Evolutionary conservation across 2,797 vertebrate genomes (phyloP).

Genomic region (Acrossocheilus fasciatus): DNA sequence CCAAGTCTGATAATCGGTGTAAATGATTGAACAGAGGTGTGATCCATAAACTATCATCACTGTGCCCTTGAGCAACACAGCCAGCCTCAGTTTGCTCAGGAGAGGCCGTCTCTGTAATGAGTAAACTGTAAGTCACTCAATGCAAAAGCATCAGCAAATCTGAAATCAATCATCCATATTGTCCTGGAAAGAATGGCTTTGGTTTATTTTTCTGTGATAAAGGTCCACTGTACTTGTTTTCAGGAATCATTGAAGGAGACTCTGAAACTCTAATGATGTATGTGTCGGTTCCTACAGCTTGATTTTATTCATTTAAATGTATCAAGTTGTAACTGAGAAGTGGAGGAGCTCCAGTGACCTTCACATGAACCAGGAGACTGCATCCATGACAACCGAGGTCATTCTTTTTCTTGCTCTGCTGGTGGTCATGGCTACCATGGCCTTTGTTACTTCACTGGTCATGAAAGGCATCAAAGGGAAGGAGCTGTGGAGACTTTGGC

Average conservation of each 20-base stretch:
- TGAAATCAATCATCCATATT: background rate
- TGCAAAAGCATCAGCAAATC: background rate
- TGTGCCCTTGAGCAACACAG: background rate
- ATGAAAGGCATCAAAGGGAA: slow-evolving; percentile 75
- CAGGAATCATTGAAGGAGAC: background rate
- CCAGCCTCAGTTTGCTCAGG: background rate
- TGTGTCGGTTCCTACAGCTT: background rate
- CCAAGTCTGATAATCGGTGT: slow-evolving; percentile 17
- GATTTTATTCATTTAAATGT: slow-evolving; percentile 33
- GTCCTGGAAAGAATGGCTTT: background rate
- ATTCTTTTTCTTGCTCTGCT: slow-evolving; percentile 73
- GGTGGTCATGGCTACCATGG: slow-evolving; percentile 76
- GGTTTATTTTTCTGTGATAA: background rate
- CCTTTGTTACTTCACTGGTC: slow-evolving; percentile 70
- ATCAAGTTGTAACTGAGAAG: slow-evolving; percentile 30
- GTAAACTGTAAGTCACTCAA: background rate
- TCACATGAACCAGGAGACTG: slow-evolving; percentile 71
- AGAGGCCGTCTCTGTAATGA: slow-evolving; percentile 3
- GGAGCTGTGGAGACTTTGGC: slow-evolving; percentile 65
- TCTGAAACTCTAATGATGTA: slow-evolving; percentile 32
- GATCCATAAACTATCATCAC: background rate
- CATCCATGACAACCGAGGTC: slow-evolving; percentile 62
- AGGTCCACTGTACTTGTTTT: background rate
- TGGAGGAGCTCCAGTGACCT: slow-evolving; percentile 75
- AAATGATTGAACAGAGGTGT: slow-evolving; percentile 12